Percentiles rank a stretch among this genome's conserved stretches.
Evolutionary conservation across 2,888 invertebrate genomes (phyloP).

Genomic region (Temnothorax ravouxi): DNA sequence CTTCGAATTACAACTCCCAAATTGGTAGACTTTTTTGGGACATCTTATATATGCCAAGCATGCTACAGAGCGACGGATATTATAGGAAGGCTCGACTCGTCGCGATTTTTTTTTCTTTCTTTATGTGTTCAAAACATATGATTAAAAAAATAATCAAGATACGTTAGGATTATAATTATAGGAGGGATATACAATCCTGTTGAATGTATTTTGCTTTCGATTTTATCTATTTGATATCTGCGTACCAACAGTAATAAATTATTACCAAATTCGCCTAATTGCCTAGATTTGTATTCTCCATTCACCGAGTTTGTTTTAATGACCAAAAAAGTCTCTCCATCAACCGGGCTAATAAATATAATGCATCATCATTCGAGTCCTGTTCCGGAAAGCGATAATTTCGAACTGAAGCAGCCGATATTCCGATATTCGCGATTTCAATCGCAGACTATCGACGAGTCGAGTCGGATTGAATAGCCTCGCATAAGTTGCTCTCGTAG

Average conservation of each 20-base stretch:
- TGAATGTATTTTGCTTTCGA: background rate
- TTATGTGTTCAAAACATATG: background rate
- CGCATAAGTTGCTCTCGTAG: conserved; percentile 73
- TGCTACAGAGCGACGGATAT: conserved; percentile 68
- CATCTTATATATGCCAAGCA: conserved; percentile 64
- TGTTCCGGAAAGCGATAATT: background rate
- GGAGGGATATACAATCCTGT: background rate
- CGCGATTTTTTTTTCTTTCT: conserved; percentile 47
- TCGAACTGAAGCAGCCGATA: background rate
- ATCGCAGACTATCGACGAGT: conserved; percentile 66
- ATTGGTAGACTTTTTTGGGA: conserved; percentile 42
- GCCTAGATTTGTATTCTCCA: conserved; percentile 17
- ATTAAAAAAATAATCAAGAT: background rate
- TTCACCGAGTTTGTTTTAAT: background rate
- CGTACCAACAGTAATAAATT: background rate
- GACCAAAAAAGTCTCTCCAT: background rate
- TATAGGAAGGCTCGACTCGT: conserved; percentile 74
- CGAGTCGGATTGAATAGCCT: conserved; percentile 71
- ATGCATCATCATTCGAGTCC: background rate
- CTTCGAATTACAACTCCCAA: no score
- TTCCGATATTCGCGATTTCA: background rate
- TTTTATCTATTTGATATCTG: conserved; percentile 10
- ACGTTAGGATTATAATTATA: background rate
- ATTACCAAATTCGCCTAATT: conserved; percentile 21
- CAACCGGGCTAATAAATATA: background rate